phyloP scores from a whole-genome alignment of 2,888 invertebrate species.

The Liopterus haemorrhoidalis region DNA sequence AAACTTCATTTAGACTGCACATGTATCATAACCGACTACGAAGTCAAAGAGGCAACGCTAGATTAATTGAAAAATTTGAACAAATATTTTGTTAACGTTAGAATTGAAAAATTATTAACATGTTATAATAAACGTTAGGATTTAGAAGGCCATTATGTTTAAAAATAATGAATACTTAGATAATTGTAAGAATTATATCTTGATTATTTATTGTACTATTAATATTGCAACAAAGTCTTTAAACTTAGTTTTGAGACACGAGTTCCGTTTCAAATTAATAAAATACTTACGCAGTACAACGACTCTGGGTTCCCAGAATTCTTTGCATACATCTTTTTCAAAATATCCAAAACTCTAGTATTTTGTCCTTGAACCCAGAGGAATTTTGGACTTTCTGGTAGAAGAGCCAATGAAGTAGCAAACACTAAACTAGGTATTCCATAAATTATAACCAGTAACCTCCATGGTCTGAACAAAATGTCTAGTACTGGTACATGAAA shows the following conservation, averaged over 20 bases:
- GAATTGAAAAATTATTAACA: too few species aligned
- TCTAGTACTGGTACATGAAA: slow-evolving; percentile 49
- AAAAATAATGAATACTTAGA: slow-evolving; percentile 2
- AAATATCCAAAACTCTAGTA: slow-evolving; percentile 39
- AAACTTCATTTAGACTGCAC: too few species aligned
- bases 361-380: slow-evolving; percentile 40
- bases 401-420: slow-evolving; percentile 35
- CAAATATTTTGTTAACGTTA: too few species aligned
- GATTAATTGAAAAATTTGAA: too few species aligned
- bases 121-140: neutral
- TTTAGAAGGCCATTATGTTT: neutral
- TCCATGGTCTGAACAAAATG: slow-evolving; percentile 42
- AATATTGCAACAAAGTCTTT: too few species aligned
- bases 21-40: too few species aligned
- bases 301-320: slow-evolving; percentile 38
- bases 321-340: slow-evolving; percentile 40
- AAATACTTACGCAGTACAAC: slow-evolving; percentile 17
- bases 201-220: too few species aligned
- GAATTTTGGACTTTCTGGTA: slow-evolving; percentile 47
- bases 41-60: too few species aligned
- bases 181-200: too few species aligned
- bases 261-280: too few species aligned
- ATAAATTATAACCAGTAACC: slow-evolving; percentile 41
- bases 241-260: too few species aligned
- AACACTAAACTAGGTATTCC: slow-evolving; percentile 41